Evolutionary conservation across 2,888 invertebrate genomes (phyloP).

Genomic region (Aquatica leii): DNA sequence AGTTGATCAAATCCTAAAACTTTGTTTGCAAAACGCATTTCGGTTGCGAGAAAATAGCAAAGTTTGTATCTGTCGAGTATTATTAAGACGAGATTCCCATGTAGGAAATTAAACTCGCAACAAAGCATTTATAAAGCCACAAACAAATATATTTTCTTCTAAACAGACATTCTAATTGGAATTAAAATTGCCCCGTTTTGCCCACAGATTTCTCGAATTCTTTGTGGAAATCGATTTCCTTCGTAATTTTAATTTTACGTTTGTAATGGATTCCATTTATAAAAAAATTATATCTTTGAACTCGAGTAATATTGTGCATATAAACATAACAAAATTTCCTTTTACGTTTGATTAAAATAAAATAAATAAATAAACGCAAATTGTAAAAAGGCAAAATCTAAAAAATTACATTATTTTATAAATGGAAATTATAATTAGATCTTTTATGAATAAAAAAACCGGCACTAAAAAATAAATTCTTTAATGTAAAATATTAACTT

Average conservation of each 20-base stretch:
- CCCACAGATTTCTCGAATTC: conserved; percentile 39
- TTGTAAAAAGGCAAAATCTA: conserved; percentile 2
- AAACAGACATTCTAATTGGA: conserved; percentile 42
- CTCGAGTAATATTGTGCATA: conserved; percentile 18
- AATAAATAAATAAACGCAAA: conserved; percentile 9
- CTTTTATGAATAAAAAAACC: too few relatives aligned
- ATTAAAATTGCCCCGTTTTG: conserved; percentile 45
- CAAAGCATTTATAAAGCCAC: conserved; percentile 39
- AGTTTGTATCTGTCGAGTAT: conserved; percentile 18
- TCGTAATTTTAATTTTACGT: conserved; percentile 41
- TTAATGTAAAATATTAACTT: too few relatives aligned
- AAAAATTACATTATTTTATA: conserved; percentile 6
- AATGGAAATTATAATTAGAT: too few relatives aligned
- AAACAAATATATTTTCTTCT: conserved; percentile 43
- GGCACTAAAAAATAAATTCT: too few relatives aligned
- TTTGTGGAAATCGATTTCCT: conserved; percentile 39
- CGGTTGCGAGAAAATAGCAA: conserved; percentile 19
- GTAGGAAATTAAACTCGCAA: conserved; percentile 35
- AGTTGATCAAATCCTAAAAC: conserved; percentile 17
- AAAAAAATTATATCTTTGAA: conserved; percentile 26
- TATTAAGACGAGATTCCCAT: conserved; percentile 32
- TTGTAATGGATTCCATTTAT: conserved; percentile 24
- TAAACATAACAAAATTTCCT: conserved; percentile 25
- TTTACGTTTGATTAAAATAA: conserved; percentile 26
- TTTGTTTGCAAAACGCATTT: conserved; percentile 18